Evolutionary conservation across 1,140 invertebrate species (phyloP).

Genomic region (Metaphire vulgaris): DNA sequence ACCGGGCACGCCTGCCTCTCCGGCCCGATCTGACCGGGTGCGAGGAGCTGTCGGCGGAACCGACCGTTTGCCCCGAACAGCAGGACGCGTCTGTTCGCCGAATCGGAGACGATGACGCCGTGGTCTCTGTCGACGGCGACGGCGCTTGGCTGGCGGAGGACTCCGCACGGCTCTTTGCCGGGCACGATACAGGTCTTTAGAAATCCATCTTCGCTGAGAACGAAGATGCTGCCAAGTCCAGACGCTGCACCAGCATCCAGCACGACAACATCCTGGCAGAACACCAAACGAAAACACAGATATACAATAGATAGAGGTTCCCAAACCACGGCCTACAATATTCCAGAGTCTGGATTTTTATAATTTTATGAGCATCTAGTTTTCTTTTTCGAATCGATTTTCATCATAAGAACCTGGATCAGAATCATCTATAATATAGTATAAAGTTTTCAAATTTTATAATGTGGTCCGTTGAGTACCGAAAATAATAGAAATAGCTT

Average conservation of each 20-base stretch:
- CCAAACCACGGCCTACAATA: too few species aligned
- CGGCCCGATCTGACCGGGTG: neutral
- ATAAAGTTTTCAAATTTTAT: too few species aligned
- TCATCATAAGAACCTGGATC: too few species aligned
- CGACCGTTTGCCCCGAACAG: neutral
- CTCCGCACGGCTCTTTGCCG: neutral
- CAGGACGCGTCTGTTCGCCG: neutral
- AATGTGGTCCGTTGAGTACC: too few species aligned
- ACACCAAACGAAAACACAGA: too few species aligned
- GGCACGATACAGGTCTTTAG: neutral
- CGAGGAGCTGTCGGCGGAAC: neutral
- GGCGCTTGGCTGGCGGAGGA: neutral
- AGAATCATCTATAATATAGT: too few species aligned
- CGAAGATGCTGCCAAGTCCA: neutral
- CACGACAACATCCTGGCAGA: neutral
- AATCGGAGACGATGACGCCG: neutral
- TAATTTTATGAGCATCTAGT: too few species aligned
- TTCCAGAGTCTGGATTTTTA: too few species aligned
- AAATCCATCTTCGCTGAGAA: neutral
- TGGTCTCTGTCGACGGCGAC: neutral
- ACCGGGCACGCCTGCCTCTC: neutral
- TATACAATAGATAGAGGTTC: too few species aligned
- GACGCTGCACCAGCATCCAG: neutral
- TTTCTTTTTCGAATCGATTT: too few species aligned
- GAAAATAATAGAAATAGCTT: too few species aligned